Base-by-base conservation (phyloP, 37 sponge, comb jelly and placozoan genomes). In the Cliona cf. orientalis region DNA sequence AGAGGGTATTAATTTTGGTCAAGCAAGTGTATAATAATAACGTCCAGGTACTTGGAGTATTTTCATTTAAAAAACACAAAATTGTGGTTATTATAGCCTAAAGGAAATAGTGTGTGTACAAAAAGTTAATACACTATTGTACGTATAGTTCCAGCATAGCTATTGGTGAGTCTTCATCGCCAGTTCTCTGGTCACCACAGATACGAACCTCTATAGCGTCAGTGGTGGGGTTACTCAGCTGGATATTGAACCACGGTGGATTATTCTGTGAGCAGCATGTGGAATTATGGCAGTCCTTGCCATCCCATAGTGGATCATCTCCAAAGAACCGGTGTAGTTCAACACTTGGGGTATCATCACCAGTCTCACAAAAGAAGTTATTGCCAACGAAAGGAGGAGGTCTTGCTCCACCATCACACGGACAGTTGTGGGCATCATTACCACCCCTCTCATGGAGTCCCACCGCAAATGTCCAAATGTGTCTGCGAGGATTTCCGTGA, bases 281-380 rank as follows among this genome's bases (percentile, higher is more conserved):
- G 19, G 58, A 37, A 39, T 42, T 36, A n/a, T 4, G 3, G 26
- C 40, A 67, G 6, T 40, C 68, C 36, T 36, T 36, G 21, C 68
- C 68, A 31, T 67, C 68, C 68, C 68, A 67, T 6, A 67, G 36
- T 7, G 68, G 68, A 33, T 67, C 39, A 36, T 34, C 39, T 3
- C 17, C 11, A 31, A 21, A 67, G 36, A 67, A 28, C 39, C 3
- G 32, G 31, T 67, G 11, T 21, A 28, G 39, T 7, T 67, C 39
- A 7, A 31, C 39, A 7, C 39, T 9, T 21, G 35, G 38, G 6
- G 11, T 67, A 9, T 67, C 28, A 56, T 28, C 17, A 36, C 64
- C 83, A 5, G 65, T 58, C 34, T 82, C 83, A 82, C 83, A 82
- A 45, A 68, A 82, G 64, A 12, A 72, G 42, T 82, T 40, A 2